Base-by-base conservation (phyloP, 1,140 invertebrate genomes). In the Atta texana region DNA sequence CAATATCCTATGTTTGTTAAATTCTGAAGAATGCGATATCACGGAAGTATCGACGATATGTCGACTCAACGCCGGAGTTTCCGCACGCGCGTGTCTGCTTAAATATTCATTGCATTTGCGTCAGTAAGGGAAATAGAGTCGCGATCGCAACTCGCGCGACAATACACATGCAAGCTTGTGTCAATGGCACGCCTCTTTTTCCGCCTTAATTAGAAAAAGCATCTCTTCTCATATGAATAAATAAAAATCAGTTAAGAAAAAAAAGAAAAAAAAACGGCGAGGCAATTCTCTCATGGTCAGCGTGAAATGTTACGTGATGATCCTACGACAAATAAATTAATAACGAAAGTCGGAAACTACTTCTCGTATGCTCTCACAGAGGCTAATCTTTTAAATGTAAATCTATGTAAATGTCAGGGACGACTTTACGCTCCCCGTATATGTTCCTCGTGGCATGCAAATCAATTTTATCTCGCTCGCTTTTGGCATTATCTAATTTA, bases 61-160 rank as follows among this genome's bases (percentile, higher is more conserved):
- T 6, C 31, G 69, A 55, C 14, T 61, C 55, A 18, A 72, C 16
- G 18, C 16, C 53, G 8, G 77, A 3, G 80, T 49, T 72, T 18
- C 53, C 55, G 57, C 10, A 44, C 55, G 55, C 55, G 55, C 28
- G 69, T 53, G 77, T 21, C 12, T 75, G 7, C 44, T 84, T 1
- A 74, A 84, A 84, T 84, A 84, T 84, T 84, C 61, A 84, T 82
- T 82, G 39, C 68, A 51, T 74, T 74, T 75, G 80, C 80, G 69
- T 84, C 80, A 84, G 28, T 18, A 51, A 21, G 63, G 24, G 3
- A 55, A 18, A 18, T 61, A 84, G 2, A 75, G 28, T 61, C 39
- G 14, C 18, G 59, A 21, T 57, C 31, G n/a, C n/a, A n/a, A n/a
- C n/a, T n/a, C n/a, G 55, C 7, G 14, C 55, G 21, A 51, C 12